Evolutionary conservation across 2,888 invertebrate species (phyloP), one percentile per base, ranked within the genome.

Genomic region (Troides aeacus): DNA sequence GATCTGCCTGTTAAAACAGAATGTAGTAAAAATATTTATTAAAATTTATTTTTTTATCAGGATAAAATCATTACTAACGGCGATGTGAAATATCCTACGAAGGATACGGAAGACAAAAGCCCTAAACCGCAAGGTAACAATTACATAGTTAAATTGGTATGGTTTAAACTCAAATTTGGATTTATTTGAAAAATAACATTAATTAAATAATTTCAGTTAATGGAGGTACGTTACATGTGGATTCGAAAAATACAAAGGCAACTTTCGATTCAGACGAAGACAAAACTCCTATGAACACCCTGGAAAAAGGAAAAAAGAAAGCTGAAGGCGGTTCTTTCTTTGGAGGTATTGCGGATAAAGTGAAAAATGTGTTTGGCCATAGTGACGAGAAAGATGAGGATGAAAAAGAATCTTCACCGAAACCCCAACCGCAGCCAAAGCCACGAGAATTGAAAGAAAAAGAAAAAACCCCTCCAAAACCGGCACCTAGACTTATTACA

Each of bases 261-360:
- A 92, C 93, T 1, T 92, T 94, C 70, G 93, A 94, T 75, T 94
- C 94, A 0, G 93, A 93, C 62, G 92, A 93, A 77, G 93, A 93
- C 68, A 93, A 93, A 77, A 93, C 93, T 18, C 91, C 93, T 8
- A 92, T 92, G 81, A 93, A 93, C 71, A 91, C 94, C 21, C 84
- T 93, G n/a, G 88, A 91, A 66, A 93, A 92, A 72, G 87, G 93
- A 69, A 85, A 85, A 66, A 93, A 93, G 75, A 87, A 93, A 77
- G 91, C 93, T 69, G 81, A 85, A 50, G 90, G 89, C 67, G 84
- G 83, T 30, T 82, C 88, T 24, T 91, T 92, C 82, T 80, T 92
- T 39, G 90, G 90, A 36, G 90, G 90, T 60, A 84, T 90, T 68
- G 87, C 88, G 76, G 84, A 88, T 79, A 88, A 92, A 85, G 85